Conservation (phyloP, 1,140 invertebrate species). For the Batillaria attramentaria region DNA sequence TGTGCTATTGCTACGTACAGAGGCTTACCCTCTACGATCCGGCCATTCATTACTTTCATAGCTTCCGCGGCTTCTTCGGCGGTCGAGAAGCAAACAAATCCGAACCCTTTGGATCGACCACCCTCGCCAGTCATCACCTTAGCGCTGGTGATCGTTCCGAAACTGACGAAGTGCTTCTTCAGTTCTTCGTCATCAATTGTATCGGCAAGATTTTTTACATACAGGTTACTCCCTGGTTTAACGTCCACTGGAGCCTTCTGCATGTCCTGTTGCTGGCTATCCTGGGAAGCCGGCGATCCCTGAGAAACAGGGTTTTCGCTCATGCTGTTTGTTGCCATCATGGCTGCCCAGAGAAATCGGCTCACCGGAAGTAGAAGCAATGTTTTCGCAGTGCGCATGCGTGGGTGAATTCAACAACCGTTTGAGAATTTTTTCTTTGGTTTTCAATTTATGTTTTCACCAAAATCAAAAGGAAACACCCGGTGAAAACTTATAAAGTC, state of each 20-base stretch:
- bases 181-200: slow-evolving; percentile 95
- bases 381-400: slow-evolving; percentile 8
- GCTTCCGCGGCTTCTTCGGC: slow-evolving; percentile 99
- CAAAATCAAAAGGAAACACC: background rate
- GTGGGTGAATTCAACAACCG: background rate
- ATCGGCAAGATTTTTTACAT: slow-evolving; percentile 98
- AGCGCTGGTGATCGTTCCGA: slow-evolving; percentile 96
- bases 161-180: slow-evolving; percentile 92
- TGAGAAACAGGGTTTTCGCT: slow-evolving; percentile 5
- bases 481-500: background rate
- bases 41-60: slow-evolving; percentile 97
- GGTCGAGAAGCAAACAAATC: slow-evolving; percentile 98
- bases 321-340: background rate
- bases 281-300: slow-evolving; percentile 15
- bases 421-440: background rate
- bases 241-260: slow-evolving; percentile 23
- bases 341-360: slow-evolving; percentile 2
- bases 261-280: slow-evolving; percentile 7
- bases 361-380: slow-evolving; percentile 8
- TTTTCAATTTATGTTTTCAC: background rate
- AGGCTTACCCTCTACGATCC: slow-evolving; percentile 95
- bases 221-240: slow-evolving; percentile 89
- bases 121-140: slow-evolving; percentile 80
- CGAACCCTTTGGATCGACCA: slow-evolving; percentile 88
- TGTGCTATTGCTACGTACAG: slow-evolving; percentile 99